Conservation (phyloP, 2,888 invertebrate species). For the Tetranychus piercei region DNA sequence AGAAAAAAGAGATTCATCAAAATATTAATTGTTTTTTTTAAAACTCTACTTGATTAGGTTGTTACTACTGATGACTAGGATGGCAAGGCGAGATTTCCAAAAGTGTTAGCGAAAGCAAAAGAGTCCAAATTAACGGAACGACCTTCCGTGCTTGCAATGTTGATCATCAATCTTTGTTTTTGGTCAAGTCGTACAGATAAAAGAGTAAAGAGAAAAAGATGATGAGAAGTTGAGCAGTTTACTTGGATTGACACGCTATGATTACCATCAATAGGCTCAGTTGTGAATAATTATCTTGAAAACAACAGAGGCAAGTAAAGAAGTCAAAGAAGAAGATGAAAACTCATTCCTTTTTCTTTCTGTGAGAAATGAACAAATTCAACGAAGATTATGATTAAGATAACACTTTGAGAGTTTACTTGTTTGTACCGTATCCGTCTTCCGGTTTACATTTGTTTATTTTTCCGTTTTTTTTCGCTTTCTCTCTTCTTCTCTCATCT, state of each 20-base stretch:
- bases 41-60: too few relatives aligned
- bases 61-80: too few relatives aligned
- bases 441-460: background rate
- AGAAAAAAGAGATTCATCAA: too few relatives aligned
- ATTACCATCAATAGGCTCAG: background rate
- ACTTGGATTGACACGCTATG: background rate
- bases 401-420: background rate
- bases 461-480: background rate
- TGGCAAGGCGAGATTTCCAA: too few relatives aligned
- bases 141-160: too few relatives aligned
- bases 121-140: too few relatives aligned
- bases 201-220: too few relatives aligned
- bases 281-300: background rate
- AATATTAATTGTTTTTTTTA: too few relatives aligned
- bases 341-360: background rate
- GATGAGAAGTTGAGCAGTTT: background rate
- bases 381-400: background rate
- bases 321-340: background rate
- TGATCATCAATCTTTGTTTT: too few relatives aligned
- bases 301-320: background rate
- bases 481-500: background rate
- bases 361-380: background rate
- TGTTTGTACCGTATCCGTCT: background rate
- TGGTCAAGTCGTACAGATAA: too few relatives aligned
- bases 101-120: too few relatives aligned